Evolutionary conservation across 2,888 invertebrate species (phyloP), one percentile per base, ranked within the genome.

Genomic region (Endomychus coccineus): DNA sequence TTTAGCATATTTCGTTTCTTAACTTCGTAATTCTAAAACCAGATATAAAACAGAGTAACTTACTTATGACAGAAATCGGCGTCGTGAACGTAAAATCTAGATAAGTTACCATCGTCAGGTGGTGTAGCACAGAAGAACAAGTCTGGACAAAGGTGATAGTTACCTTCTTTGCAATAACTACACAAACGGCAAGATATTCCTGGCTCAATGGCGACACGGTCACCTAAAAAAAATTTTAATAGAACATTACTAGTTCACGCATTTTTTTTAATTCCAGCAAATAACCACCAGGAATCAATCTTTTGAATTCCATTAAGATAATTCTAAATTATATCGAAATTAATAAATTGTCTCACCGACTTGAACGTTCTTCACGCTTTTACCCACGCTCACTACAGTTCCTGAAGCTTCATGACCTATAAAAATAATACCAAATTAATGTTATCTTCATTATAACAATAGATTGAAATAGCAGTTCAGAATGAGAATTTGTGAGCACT

Each of bases 101-200:
- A 75, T 15, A 97, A 73, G 62, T 86, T 92, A 35, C 97, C 97
- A 70, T 97, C 80, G 34, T 76, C 69, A 0, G 96, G 96, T 1
- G 96, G 96, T 1, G 95, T 95, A n/a, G 95, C 95, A 65, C 90
- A 90, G 70, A 95, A 96, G 35, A 71, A 58, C 64, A 96, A 83
- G 35, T 87, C 85, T 0, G 76, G 73, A 50, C 97, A 97, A 25
- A 96, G 73, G 68, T 97, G 91, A 69, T 97, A 97, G 40, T 77
- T 73, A 23, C 96, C 96, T 39, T 69, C 71, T 68, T 89, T 91
- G 69, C 96, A 97, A 61, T 77, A 82, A 25, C 75, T 71, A 62
- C 96, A 97, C 34, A 67, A 66, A 35, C 90, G 75, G 58, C 96
- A 97, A 2, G 87, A 80, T 39, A 89, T 83, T 5, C 94, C 95